Percentiles rank a stretch among this genome's conserved stretches.
phyloP scores from a whole-genome alignment of 2,797 vertebrate species.

The Allobates femoralis region DNA sequence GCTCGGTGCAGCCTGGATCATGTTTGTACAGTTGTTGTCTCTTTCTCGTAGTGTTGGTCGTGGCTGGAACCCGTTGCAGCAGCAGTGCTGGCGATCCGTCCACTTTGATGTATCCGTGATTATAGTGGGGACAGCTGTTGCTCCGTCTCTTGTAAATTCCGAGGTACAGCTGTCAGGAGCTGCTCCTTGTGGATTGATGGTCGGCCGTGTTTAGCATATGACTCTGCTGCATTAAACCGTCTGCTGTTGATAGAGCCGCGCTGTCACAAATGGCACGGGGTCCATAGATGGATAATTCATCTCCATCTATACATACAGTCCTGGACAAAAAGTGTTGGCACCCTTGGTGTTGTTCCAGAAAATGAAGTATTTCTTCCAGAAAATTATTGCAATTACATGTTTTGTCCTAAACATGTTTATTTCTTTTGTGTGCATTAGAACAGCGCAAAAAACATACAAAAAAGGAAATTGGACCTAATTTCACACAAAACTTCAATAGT shows the following conservation, averaged over 20 bases:
- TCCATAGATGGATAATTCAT: too few species aligned
- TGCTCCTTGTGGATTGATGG: slow-evolving; percentile 66
- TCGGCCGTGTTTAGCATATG: slow-evolving; percentile 66
- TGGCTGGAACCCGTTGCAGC: slow-evolving; percentile 79
- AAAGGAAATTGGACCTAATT: too few species aligned
- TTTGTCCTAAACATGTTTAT: too few species aligned
- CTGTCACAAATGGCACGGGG: slow-evolving; percentile 16
- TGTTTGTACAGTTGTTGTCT: slow-evolving; percentile 90
- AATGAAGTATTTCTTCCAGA: too few species aligned
- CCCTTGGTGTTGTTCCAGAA: too few species aligned
- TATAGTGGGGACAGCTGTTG: slow-evolving; percentile 83
- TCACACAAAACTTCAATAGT: too few species aligned
- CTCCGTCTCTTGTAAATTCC: slow-evolving; percentile 70
- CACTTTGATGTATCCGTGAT: slow-evolving; percentile 64
- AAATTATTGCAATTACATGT: too few species aligned
- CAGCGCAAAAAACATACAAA: too few species aligned
- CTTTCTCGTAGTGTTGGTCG: slow-evolving; percentile 76
- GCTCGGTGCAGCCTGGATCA: neutral
- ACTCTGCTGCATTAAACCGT: slow-evolving; percentile 65
- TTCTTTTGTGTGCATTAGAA: too few species aligned
- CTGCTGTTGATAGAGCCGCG: slow-evolving; percentile 27
- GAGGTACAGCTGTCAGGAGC: slow-evolving; percentile 69
- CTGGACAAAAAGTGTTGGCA: too few species aligned
- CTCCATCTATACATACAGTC: too few species aligned
- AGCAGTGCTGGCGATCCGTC: slow-evolving; percentile 66